These are phyloP conservation scores for Nasonia giraulti DNA, from an alignment of 1,140 invertebrate genomes.

Conservation along the genomic window DNA sequence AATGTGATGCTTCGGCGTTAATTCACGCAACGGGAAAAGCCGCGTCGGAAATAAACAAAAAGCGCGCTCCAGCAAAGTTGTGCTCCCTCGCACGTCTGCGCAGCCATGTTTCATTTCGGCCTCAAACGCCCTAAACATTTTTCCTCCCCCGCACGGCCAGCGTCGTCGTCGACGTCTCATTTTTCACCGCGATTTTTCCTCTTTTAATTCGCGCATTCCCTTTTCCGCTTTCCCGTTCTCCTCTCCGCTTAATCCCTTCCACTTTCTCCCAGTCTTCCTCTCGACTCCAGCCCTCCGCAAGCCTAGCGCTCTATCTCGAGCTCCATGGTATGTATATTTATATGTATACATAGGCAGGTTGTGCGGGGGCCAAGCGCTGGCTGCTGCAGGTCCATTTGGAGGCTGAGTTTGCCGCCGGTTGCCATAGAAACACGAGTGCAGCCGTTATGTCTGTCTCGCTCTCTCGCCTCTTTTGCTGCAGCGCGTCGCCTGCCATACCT, in stretches of 20 bases:
- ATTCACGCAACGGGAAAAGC: conserved; percentile 8
- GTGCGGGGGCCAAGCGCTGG: not conserved
- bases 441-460: not conserved
- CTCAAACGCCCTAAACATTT: conserved; percentile 16
- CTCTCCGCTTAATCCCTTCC: conserved; percentile 39
- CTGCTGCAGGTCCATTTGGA: conserved; percentile 38
- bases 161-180: conserved; percentile 26
- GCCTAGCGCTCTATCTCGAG: not conserved
- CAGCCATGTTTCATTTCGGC: conserved; percentile 39
- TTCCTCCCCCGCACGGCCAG: not conserved
- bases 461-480: not conserved
- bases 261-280: conserved; percentile 26
- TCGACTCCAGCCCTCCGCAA: not conserved
- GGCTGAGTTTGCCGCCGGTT: conserved; percentile 27
- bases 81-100: not conserved
- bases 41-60: not conserved
- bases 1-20: not conserved
- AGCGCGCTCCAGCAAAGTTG: not conserved
- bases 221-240: conserved; percentile 8
- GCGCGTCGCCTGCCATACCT: not conserved
- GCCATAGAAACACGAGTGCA: conserved; percentile 31
- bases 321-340: not conserved
- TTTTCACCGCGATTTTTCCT: conserved; percentile 49
- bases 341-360: not conserved
- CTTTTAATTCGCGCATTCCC: conserved; percentile 47